phyloP scores from a whole-genome alignment of 2,113 vertebrate genomes.

The Dasypus novemcinctus region DNA sequence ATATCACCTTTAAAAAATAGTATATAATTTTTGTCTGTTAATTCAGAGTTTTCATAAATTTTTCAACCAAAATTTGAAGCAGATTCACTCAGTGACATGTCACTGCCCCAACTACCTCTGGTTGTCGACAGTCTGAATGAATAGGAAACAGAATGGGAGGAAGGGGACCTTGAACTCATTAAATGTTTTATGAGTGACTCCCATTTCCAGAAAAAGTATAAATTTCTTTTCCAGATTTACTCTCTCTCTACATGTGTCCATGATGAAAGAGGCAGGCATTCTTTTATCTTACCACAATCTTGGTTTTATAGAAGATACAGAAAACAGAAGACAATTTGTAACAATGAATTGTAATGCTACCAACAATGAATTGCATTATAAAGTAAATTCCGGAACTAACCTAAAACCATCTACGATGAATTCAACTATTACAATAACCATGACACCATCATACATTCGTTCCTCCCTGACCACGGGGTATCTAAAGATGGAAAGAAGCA shows the following conservation, averaged over 20 bases:
- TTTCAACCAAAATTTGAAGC: slow-evolving; percentile 48
- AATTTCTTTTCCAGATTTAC: slow-evolving; percentile 81
- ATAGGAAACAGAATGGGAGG: slow-evolving; percentile 65
- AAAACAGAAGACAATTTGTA: slow-evolving; percentile 75
- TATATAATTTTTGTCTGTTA: slow-evolving; percentile 36
- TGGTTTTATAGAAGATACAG: slow-evolving; percentile 60
- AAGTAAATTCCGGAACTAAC: slow-evolving; percentile 42
- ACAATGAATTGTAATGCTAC: slow-evolving; percentile 71
- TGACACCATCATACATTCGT: neutral
- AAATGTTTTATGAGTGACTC: slow-evolving; percentile 78
- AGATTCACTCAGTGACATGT: slow-evolving; percentile 30
- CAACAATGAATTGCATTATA: slow-evolving; percentile 64
- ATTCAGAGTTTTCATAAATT: slow-evolving; percentile 29
- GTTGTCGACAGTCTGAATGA: slow-evolving; percentile 66
- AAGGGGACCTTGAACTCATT: slow-evolving; percentile 78
- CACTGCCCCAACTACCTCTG: slow-evolving; percentile 45
- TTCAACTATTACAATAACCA: neutral
- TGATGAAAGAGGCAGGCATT: slow-evolving; percentile 58
- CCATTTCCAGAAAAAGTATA: slow-evolving; percentile 78
- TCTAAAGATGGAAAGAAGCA: neutral
- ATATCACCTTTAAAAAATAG: slow-evolving; percentile 48
- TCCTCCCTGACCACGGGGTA: neutral
- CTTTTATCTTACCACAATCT: slow-evolving; percentile 74
- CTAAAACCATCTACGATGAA: slow-evolving; percentile 43
- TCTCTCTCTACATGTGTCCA: slow-evolving; percentile 65